A percentile compares a stretch with the other conserved stretches of the same genome.
Evolutionary conservation across 2,113 vertebrate genomes (phyloP).

Genomic region (Crotophaga sulcirostris): DNA sequence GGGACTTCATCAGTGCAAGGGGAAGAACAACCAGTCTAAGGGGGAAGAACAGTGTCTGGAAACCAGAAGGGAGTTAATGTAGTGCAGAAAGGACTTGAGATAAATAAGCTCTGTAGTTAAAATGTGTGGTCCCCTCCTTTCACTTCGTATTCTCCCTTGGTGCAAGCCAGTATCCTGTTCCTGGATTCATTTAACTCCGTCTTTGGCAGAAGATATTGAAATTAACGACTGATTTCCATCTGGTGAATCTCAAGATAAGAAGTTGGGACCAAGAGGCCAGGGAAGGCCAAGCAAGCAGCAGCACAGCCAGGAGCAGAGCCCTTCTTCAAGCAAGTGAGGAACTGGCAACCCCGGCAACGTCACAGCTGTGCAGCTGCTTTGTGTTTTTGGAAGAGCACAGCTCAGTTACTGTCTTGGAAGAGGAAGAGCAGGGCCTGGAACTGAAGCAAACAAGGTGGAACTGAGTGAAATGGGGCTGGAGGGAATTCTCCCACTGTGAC

Average conservation of each 20-base stretch:
- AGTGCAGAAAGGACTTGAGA: background rate
- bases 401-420: background rate
- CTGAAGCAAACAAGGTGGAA: background rate
- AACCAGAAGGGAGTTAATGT: background rate
- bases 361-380: background rate
- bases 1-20: background rate
- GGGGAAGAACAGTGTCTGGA: background rate
- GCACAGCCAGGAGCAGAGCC: accelerated
- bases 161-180: background rate
- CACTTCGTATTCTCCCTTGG: background rate
- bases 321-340: background rate
- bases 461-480: background rate
- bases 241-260: background rate
- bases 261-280: accelerated
- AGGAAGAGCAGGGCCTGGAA: background rate
- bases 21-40: no score
- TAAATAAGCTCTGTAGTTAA: background rate
- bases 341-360: no score
- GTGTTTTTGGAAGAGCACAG: background rate
- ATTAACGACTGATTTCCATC: background rate
- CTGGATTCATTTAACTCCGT: background rate
- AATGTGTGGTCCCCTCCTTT: background rate
- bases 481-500: background rate
- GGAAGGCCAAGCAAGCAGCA: background rate
- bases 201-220: background rate